A percentile compares a stretch with the other conserved stretches of the same genome.
Evolutionary conservation across 2,113 vertebrate genomes (phyloP).

Genomic region (Dipodomys stephensi): DNA sequence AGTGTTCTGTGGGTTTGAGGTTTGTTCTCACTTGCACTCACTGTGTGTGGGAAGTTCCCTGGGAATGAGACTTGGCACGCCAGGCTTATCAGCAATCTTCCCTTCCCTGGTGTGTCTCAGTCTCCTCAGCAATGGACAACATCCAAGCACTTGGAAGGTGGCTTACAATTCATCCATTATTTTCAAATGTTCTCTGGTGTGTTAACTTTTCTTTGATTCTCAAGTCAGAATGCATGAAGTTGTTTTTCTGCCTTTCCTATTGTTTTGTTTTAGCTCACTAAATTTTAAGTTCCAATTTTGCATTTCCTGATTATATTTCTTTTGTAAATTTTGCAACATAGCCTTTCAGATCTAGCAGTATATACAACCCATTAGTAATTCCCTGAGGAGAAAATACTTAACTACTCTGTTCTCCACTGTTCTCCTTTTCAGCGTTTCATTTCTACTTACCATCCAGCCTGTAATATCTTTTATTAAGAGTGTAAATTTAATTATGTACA

Average conservation of each 20-base stretch:
- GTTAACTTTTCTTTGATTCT: background rate
- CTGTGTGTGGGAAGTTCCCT: slow-evolving; percentile 63
- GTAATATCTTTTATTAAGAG: slow-evolving; percentile 57
- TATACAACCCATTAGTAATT: background rate
- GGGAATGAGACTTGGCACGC: background rate
- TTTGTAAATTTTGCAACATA: slow-evolving; percentile 25
- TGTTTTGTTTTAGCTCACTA: background rate
- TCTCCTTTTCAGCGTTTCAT: background rate
- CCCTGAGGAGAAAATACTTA: background rate
- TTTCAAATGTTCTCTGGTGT: background rate
- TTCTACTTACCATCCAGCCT: slow-evolving; percentile 30
- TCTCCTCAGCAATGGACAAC: background rate
- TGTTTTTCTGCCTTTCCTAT: background rate
- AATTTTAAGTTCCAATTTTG: background rate
- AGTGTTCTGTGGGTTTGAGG: slow-evolving; percentile 3
- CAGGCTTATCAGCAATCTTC: background rate
- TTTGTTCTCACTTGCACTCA: slow-evolving; percentile 13
- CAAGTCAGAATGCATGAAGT: background rate
- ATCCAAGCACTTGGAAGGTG: background rate
- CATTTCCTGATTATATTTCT: slow-evolving; percentile 3
- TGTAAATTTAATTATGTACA: slow-evolving; percentile 61
- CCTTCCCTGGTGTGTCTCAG: background rate
- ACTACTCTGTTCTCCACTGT: background rate
- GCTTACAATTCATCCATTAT: background rate
- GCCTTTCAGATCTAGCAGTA: background rate